A percentile compares a stretch with the other conserved stretches of the same genome.
These are phyloP conservation scores for Sarcophaga peregrina DNA, from an alignment of 1,140 invertebrate species.

Conservation along the genomic window DNA sequence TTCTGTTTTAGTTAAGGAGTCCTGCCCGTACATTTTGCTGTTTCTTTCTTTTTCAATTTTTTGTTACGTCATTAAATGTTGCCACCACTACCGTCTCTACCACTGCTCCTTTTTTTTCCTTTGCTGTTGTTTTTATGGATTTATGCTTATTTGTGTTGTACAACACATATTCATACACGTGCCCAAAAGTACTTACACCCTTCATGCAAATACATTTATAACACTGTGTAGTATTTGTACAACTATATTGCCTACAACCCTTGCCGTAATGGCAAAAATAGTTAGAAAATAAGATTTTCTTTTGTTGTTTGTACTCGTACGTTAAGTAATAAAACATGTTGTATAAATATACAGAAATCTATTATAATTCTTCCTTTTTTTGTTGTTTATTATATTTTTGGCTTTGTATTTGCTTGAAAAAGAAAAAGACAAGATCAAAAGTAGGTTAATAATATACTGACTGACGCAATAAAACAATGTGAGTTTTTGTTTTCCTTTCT, in stretches of 20 bases:
- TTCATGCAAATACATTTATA: too few species aligned
- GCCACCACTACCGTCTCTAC: background rate
- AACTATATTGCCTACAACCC: background rate
- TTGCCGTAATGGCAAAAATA: background rate
- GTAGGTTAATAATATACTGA: constrained; percentile 19
- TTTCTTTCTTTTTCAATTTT: background rate
- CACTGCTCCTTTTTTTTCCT: background rate
- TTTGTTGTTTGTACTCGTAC: background rate
- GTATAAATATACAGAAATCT: constrained; percentile 1
- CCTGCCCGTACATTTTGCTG: background rate
- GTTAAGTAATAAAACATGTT: constrained; percentile 19
- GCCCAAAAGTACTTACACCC: too few species aligned
- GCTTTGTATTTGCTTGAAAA: too few species aligned
- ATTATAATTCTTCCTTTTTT: background rate
- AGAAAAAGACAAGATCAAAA: background rate
- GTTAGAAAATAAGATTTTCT: constrained; percentile 3
- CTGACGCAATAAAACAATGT: constrained; percentile 1
- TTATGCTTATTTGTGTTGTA: too few species aligned
- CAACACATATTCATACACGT: too few species aligned
- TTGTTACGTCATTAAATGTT: background rate
- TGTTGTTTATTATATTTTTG: background rate
- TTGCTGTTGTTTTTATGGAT: background rate
- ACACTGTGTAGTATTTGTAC: too few species aligned
- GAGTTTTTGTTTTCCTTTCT: background rate
- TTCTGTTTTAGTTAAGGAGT: too few species aligned